Evolutionary conservation across 2,888 invertebrate species (phyloP), one percentile per base, ranked within the genome.

Genomic region (Netelia virgata): DNA sequence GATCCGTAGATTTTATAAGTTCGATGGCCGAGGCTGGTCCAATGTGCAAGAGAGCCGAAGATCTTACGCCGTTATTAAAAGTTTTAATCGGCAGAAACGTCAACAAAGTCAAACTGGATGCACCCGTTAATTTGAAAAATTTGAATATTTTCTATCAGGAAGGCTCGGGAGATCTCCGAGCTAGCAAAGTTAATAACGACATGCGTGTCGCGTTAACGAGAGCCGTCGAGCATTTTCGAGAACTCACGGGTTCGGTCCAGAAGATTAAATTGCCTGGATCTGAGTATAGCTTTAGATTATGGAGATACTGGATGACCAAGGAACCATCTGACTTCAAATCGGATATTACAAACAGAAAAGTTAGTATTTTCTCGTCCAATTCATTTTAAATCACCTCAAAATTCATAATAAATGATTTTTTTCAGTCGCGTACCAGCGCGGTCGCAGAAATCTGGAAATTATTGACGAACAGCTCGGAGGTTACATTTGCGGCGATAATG

Each of bases 21-120:
- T 96, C 97, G 0, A 98, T 98, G 96, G 96, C 98, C 0, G 95
- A 96, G 18, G 96, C 96, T 0, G 99, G 99, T 0, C 98, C 98
- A 61, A 95, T 98, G 92, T 95, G 96, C 82, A 96, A 96, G 68
- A 96, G 96, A 92, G 96, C 97, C 18, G 95, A 95, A 20, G 99
- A 99, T 94, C 94, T 99, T 76, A 94, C 95, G 36, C 97, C 98
- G 0, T 94, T 98, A 84, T 95, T 98, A 1, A 96, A 96, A 94
- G 94, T 97, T 28, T 92, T 97, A 1, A 92, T 95, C 0, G 96
- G 94, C 0, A 94, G 95, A 16, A 95, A 95, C 79, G 94, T 94
- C 0, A 88, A 91, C 0, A 93, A 94, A 28, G 91, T 97, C 0
- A 94, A 95, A 76, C 92, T 98, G 11, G 95, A 96, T 87, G 89